Evolutionary conservation across 2,888 invertebrate species (phyloP).

Genomic region (Poecilobothrus nobilitatus): DNA sequence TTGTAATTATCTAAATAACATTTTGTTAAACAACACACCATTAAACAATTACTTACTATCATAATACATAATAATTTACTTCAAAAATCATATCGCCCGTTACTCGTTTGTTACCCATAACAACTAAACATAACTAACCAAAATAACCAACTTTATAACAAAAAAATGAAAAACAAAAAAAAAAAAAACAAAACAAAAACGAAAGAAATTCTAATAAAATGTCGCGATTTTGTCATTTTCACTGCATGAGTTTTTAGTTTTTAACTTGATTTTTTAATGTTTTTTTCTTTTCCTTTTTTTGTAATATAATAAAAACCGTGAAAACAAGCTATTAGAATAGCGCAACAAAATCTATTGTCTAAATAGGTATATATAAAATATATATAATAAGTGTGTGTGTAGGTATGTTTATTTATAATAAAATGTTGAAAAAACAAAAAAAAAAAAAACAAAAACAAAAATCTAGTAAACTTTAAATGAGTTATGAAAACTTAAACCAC

Average conservation of each 20-base stretch:
- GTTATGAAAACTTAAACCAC: conserved; percentile 6
- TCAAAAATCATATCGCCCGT: no score
- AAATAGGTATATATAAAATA: background rate
- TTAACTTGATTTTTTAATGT: no score
- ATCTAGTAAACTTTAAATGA: background rate
- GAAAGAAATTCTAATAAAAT: background rate
- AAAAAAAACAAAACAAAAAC: background rate
- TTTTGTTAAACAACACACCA: no score
- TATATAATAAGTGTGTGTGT: no score
- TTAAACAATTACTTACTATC: no score
- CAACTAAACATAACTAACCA: no score
- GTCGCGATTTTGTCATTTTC: conserved; percentile 6
- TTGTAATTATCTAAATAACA: no score
- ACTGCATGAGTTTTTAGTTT: background rate
- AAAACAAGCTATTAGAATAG: background rate
- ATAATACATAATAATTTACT: no score
- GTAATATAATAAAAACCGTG: background rate
- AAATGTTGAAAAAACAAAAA: background rate
- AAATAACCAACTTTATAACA: no score
- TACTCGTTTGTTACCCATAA: no score
- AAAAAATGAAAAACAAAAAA: background rate
- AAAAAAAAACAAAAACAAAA: background rate
- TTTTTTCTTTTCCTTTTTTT: background rate
- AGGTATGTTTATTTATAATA: background rate
- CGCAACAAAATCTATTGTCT: background rate